Percentiles rank a stretch among this genome's conserved stretches.
These are phyloP conservation scores for Tridacna crocea DNA, from an alignment of 2,888 invertebrate genomes.

Conservation along the genomic window DNA sequence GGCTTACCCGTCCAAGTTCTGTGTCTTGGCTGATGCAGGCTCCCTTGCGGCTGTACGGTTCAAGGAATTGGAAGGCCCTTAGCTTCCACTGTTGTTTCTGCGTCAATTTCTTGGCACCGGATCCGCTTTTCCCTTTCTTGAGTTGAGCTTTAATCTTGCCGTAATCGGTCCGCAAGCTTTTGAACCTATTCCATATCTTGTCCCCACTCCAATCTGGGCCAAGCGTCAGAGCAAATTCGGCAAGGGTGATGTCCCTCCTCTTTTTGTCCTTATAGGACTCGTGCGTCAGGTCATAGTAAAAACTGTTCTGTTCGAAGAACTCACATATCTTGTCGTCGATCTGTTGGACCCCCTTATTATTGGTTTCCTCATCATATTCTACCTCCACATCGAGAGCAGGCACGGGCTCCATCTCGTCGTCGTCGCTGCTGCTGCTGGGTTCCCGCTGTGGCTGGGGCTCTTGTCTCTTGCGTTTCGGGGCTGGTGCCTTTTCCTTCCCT, in stretches of 20 bases:
- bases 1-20: not conserved
- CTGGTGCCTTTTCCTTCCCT: no score
- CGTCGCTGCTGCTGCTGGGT: no score
- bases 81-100: slow-evolving; percentile 27
- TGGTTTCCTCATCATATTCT: no score
- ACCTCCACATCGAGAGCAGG: no score
- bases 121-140: slow-evolving; percentile 27
- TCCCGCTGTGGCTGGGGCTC: no score
- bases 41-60: not conserved
- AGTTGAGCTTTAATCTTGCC: slow-evolving; percentile 26
- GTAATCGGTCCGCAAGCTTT: slow-evolving; percentile 26
- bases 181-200: slow-evolving; percentile 17
- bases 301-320: no score
- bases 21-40: not conserved
- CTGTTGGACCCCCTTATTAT: no score
- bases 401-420: no score
- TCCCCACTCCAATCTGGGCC: slow-evolving; percentile 13
- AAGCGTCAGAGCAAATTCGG: slow-evolving; percentile 24
- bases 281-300: not conserved
- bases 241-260: slow-evolving; percentile 24
- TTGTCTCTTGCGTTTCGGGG: no score
- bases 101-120: slow-evolving; percentile 13
- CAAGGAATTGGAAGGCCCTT: not conserved
- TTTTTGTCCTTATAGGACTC: slow-evolving; percentile 25
- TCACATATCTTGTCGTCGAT: no score